phyloP scores from a whole-genome alignment of 2,113 vertebrate genomes.

The Rhabdomys dilectus region DNA sequence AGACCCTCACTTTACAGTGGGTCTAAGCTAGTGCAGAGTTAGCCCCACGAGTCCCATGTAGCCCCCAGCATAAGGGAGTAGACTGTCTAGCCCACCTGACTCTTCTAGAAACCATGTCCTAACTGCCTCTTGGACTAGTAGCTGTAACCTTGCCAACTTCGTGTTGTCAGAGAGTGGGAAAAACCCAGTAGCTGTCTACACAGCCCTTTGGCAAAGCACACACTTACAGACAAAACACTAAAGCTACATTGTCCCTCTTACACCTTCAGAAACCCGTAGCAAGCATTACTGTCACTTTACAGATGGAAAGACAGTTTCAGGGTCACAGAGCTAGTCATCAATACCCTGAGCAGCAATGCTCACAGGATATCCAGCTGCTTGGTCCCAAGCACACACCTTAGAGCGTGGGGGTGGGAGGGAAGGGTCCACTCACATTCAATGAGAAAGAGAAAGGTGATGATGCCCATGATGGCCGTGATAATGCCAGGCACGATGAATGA shows the following conservation, averaged over 20 bases:
- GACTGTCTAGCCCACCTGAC: neutral
- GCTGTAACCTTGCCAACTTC: neutral
- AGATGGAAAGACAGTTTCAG: neutral
- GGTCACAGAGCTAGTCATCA: neutral
- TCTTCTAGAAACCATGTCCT: neutral
- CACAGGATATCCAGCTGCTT: neutral
- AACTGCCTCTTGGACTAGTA: neutral
- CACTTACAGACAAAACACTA: neutral
- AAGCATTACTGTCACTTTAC: neutral
- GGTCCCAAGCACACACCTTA: neutral
- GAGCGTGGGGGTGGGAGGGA: neutral
- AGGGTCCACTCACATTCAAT: slow-evolving; percentile 93
- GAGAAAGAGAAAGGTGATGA: slow-evolving; percentile 96
- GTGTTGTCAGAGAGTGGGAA: neutral
- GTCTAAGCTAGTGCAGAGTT: neutral
- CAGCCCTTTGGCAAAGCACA: neutral
- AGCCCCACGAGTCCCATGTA: neutral
- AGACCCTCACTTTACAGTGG: neutral
- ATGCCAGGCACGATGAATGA: slow-evolving; percentile 96
- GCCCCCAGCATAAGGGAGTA: neutral
- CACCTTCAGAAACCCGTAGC: neutral
- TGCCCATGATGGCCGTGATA: slow-evolving; percentile 90
- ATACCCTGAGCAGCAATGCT: too few species aligned
- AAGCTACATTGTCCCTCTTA: neutral
- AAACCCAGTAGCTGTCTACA: neutral